These are phyloP conservation scores for Carollia perspicillata DNA, from an alignment of 2,113 vertebrate species.

Conservation along the genomic window DNA sequence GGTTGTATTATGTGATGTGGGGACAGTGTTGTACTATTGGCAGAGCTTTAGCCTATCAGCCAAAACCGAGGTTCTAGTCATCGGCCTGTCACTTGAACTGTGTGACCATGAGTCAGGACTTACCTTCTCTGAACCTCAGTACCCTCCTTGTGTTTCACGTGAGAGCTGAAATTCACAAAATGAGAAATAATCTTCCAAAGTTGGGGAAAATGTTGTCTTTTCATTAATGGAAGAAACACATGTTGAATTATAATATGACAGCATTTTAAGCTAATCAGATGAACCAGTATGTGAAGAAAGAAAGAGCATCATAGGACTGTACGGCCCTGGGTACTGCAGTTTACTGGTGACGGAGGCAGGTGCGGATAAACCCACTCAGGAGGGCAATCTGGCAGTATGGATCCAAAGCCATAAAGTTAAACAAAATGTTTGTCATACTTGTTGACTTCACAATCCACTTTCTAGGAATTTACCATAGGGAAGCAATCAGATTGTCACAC, in stretches of 20 bases:
- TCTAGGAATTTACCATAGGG: neutral
- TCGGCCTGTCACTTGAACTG: neutral
- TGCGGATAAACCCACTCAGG: neutral
- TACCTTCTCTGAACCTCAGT: neutral
- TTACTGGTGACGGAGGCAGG: neutral
- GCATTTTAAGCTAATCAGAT: neutral
- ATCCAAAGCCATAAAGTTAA: neutral
- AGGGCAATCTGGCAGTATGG: neutral
- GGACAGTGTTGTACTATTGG: too few species aligned
- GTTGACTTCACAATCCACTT: neutral
- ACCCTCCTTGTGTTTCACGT: neutral
- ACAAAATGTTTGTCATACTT: neutral
- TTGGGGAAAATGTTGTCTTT: neutral
- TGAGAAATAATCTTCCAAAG: neutral
- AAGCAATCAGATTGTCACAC: neutral
- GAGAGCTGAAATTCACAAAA: neutral
- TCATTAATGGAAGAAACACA: neutral
- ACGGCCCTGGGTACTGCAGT: neutral
- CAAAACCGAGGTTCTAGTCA: neutral
- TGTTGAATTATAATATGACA: neutral
- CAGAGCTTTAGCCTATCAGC: neutral
- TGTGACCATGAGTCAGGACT: neutral
- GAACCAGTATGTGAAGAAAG: neutral
- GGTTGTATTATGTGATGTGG: neutral
- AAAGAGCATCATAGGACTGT: neutral